Evolutionary conservation across 2,797 vertebrate species (phyloP), one percentile per base, ranked within the genome.

Genomic region (Hippoglossus hippoglossus): DNA sequence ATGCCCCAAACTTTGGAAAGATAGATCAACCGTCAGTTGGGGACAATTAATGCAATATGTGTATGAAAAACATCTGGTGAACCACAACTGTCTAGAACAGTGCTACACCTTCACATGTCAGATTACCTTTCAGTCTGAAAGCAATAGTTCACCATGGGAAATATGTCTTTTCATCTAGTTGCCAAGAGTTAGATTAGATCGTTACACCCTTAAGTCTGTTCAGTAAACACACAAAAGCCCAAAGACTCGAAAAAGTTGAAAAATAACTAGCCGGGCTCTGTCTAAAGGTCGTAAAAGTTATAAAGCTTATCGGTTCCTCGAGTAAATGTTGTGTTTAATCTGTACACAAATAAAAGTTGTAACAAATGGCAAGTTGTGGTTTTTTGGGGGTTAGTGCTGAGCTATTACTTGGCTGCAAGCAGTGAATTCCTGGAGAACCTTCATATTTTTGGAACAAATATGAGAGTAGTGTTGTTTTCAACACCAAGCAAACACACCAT

Each of bases 1-100:
- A 24, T 60, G 21, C 21, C 16, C 22, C 15, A 64, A 75, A 71
- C 16, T 39, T 13, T 13, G 36, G 44, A 25, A 11, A 71, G 57
- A 69, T 9, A 62, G 57, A 71, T 69, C n/a, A 31, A 57, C n/a
- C 24, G 19, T 62, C 53, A 58, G n/a, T 16, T 16, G 47, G 25
- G 28, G 39, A 71, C 22, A 39, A 39, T 39, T 39, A 12, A 13
- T 26, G 24, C 24, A 22, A 22, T 51, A 22, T 57, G 15, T 22
- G 5, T 2, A 49, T 46, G 8, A 71, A 31, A 31, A 19, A 5
- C 55, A 15, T 22, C n/a, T 19, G 6, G 34, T 44, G 46, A 19
- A 51, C 5, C 63, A 19, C 7, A 15, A 22, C 36, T 0, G 18
- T 15, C 15, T 39, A 5, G 52, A 72, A 69, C 26, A 61, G 50